Conservation (phyloP, 1,140 invertebrate genomes). For the Aethina tumida region DNA sequence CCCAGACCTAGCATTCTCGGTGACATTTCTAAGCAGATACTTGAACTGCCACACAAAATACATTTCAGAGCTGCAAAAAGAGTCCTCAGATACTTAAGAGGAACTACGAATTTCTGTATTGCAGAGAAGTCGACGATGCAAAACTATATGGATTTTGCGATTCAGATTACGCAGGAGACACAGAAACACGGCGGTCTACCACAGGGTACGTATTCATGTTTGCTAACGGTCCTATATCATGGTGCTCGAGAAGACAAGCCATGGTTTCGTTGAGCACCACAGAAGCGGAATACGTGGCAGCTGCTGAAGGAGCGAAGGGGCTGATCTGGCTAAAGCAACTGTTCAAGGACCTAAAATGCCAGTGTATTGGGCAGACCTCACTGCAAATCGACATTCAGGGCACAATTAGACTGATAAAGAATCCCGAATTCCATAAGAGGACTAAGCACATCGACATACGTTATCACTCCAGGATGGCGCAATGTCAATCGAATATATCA, state of each 20-base stretch:
- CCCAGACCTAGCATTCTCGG: too few relatives aligned
- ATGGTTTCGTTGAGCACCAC: slow-evolving; percentile 33
- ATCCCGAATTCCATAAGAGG: slow-evolving; percentile 21
- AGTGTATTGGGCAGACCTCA: too few relatives aligned
- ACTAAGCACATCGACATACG: slow-evolving; percentile 33
- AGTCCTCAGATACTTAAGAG: too few relatives aligned
- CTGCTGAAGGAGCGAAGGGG: slow-evolving; percentile 14
- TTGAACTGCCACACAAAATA: too few relatives aligned
- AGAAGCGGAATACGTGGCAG: slow-evolving; percentile 36
- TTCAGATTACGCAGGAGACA: slow-evolving; percentile 33
- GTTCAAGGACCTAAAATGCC: slow-evolving; percentile 1
- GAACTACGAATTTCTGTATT: too few relatives aligned
- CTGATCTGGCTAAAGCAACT: slow-evolving; percentile 16
- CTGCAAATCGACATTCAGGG: slow-evolving; percentile 31
- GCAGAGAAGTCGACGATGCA: too few relatives aligned
- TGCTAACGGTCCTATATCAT: slow-evolving; percentile 27
- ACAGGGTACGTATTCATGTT: slow-evolving; percentile 31
- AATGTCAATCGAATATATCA: too few relatives aligned
- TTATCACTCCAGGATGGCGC: slow-evolving; percentile 31
- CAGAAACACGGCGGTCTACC: slow-evolving; percentile 26
- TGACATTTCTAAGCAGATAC: too few relatives aligned
- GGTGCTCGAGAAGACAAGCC: slow-evolving; percentile 30
- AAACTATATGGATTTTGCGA: too few relatives aligned
- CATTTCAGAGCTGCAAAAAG: too few relatives aligned
- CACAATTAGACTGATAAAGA: slow-evolving; percentile 23